phyloP scores from a whole-genome alignment of 2,888 invertebrate species.

The Himalopsyche anomala region DNA sequence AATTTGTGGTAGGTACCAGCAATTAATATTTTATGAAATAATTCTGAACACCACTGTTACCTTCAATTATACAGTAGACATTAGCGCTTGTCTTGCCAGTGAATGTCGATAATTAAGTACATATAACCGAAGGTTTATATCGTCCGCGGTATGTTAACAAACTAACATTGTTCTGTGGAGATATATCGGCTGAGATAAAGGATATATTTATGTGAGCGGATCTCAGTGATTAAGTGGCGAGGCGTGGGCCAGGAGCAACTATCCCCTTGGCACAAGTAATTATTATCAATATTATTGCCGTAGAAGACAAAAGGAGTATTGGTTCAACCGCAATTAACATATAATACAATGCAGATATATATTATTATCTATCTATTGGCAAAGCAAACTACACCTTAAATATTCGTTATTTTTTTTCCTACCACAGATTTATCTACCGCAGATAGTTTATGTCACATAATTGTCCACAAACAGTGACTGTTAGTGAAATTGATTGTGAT shows the following conservation, averaged over 20 bases:
- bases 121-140: constrained; percentile 59
- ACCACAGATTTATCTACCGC: too few species aligned
- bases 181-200: constrained; percentile 62
- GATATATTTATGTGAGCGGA: constrained; percentile 62
- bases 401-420: too few species aligned
- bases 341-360: too few species aligned
- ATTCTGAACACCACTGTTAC: constrained; percentile 11
- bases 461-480: too few species aligned
- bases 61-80: constrained; percentile 53
- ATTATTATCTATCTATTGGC: too few species aligned
- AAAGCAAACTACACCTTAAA: too few species aligned
- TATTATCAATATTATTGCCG: constrained; percentile 54
- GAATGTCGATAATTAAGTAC: constrained; percentile 63
- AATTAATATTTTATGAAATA: too few species aligned
- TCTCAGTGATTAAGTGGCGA: constrained; percentile 59
- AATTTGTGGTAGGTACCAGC: too few species aligned
- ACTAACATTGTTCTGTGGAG: constrained; percentile 61
- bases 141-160: constrained; percentile 64
- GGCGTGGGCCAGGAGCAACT: constrained; percentile 29
- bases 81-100: constrained; percentile 57
- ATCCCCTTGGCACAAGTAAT: constrained; percentile 48
- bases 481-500: too few species aligned
- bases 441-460: too few species aligned
- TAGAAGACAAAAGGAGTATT: too few species aligned
- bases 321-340: too few species aligned